Evolutionary conservation across 2,797 vertebrate genomes (phyloP).

Genomic region (Poeciliopsis presidionis): DNA sequence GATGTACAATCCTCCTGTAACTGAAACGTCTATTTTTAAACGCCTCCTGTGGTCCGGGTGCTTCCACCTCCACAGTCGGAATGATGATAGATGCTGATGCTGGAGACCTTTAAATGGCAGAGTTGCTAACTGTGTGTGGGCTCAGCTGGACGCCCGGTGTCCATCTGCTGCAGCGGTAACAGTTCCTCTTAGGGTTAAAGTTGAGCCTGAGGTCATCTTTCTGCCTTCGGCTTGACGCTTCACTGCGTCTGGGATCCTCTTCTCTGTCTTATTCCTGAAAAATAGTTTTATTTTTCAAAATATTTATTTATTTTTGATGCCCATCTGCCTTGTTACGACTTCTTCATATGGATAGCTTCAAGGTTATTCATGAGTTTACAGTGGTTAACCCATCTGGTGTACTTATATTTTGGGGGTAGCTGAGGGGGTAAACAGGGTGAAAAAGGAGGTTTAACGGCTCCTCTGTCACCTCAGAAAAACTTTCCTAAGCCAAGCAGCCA

Average conservation of each 20-base stretch:
- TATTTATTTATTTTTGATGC: conserved; percentile 2
- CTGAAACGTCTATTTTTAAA: conserved; percentile 71
- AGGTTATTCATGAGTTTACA: conserved; percentile 32
- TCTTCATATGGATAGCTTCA: conserved; percentile 36
- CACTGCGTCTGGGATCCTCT: conserved; percentile 14
- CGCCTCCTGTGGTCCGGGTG: conserved; percentile 59
- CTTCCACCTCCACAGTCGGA: conserved; percentile 66
- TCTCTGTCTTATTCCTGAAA: conserved; percentile 33
- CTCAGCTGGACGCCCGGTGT: conserved; percentile 62
- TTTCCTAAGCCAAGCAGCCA: conserved; percentile 30
- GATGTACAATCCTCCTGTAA: conserved; percentile 50
- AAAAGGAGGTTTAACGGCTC: conserved; percentile 43
- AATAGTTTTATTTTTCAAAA: conserved; percentile 26
- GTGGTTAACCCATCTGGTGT: conserved; percentile 58
- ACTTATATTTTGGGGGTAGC: conserved; percentile 45
- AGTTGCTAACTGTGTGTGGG: conserved; percentile 63
- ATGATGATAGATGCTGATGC: conserved; percentile 57
- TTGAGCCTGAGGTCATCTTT: conserved; percentile 48
- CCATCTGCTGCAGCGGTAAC: conserved; percentile 61
- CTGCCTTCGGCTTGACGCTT: conserved; percentile 28
- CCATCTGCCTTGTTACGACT: conserved; percentile 55
- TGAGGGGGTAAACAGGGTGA: conserved; percentile 36
- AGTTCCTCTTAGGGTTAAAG: conserved; percentile 52
- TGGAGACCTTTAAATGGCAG: conserved; percentile 77
- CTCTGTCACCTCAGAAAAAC: conserved; percentile 43